These are phyloP conservation scores for Pterois miles DNA, from an alignment of 2,797 vertebrate genomes.

Conservation along the genomic window DNA sequence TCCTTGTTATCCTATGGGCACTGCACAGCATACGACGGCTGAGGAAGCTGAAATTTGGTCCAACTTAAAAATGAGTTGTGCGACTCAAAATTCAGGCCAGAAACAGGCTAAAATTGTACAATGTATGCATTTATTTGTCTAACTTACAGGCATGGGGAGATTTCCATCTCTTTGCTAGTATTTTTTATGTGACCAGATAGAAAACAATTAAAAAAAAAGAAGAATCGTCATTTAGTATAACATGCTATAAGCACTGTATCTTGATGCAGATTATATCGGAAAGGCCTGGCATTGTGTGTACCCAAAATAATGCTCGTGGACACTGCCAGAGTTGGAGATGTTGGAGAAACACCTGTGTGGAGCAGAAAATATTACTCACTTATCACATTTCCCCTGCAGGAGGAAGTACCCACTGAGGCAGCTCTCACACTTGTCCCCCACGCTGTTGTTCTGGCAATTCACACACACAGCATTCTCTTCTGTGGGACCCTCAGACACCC, in stretches of 20 bases:
- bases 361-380: constrained; percentile 79
- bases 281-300: not conserved
- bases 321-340: not conserved
- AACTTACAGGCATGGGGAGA: not conserved
- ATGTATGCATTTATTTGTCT: not conserved
- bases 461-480: constrained; percentile 91
- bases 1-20: too few relatives aligned
- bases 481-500: constrained; percentile 89
- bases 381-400: constrained; percentile 91
- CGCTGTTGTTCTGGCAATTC: constrained; percentile 93
- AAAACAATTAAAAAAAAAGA: not conserved
- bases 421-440: constrained; percentile 92
- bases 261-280: not conserved
- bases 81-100: too few relatives aligned
- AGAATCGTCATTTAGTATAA: not conserved
- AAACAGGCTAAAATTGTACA: too few relatives aligned
- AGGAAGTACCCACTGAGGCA: constrained; percentile 92
- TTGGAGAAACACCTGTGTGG: not conserved
- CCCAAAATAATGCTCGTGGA: not conserved
- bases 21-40: too few relatives aligned
- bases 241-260: not conserved
- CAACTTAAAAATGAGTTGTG: too few relatives aligned
- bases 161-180: not conserved
- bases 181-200: not conserved
- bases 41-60: too few relatives aligned